Percentiles rank a stretch among this genome's conserved stretches.
phyloP scores from a whole-genome alignment of 2,888 invertebrate genomes.

The Chrysolina americana region DNA sequence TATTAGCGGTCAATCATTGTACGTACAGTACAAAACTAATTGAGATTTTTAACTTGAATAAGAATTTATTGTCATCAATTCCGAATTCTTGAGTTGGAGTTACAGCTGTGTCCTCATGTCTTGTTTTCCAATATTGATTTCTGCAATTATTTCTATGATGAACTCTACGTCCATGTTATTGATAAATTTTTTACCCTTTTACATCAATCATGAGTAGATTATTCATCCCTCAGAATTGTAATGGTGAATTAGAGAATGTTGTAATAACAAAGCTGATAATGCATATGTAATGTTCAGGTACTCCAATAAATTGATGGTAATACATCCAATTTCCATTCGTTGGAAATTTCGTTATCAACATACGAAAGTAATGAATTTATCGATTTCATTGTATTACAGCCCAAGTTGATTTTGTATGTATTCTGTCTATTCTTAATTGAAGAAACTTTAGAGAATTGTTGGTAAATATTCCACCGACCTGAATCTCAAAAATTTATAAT shows the following conservation, averaged over 20 bases:
- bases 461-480: background rate
- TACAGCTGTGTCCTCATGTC: too few species aligned
- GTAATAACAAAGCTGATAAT: background rate
- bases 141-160: too few species aligned
- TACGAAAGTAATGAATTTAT: background rate
- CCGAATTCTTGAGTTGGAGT: too few species aligned
- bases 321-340: background rate
- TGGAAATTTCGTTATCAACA: background rate
- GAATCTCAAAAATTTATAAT: too few species aligned
- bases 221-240: background rate
- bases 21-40: too few species aligned
- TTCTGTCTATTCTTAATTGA: background rate
- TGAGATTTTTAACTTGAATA: too few species aligned
- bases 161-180: too few species aligned
- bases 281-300: background rate
- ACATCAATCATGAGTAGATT: background rate
- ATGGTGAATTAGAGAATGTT: background rate
- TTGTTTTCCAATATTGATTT: too few species aligned
- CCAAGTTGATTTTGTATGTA: background rate
- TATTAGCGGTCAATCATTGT: too few species aligned
- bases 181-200: too few species aligned
- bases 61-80: too few species aligned
- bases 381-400: background rate
- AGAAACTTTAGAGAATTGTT: background rate
- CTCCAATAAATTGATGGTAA: background rate